phyloP scores from a whole-genome alignment of 2,113 vertebrate genomes.

The Capra hircus region DNA sequence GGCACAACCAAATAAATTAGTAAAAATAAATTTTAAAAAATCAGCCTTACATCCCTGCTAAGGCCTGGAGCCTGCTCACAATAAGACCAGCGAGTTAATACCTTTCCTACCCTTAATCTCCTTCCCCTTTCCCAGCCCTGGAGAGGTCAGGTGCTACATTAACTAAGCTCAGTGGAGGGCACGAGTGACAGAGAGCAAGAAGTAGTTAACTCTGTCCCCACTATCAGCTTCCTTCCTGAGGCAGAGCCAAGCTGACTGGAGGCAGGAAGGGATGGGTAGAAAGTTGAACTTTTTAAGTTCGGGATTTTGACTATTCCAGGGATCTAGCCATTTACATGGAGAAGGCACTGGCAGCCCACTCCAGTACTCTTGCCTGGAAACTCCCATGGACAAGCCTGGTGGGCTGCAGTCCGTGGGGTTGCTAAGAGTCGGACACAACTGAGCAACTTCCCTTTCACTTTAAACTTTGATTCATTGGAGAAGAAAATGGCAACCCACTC shows the following conservation, averaged over 20 bases:
- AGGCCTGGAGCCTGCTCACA: background rate
- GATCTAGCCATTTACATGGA: background rate
- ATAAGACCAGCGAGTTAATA: background rate
- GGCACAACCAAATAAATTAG: background rate
- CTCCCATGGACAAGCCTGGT: no score
- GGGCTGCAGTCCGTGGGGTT: no score
- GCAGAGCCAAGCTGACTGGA: background rate
- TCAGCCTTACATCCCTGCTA: background rate
- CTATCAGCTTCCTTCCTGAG: background rate
- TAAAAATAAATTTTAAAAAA: background rate
- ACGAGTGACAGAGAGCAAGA: background rate
- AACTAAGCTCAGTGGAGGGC: background rate
- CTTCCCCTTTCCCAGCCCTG: background rate
- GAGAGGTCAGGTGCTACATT: background rate
- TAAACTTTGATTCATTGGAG: no score
- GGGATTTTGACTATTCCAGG: background rate
- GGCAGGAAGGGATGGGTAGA: background rate
- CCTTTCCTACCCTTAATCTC: background rate
- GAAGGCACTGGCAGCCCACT: no score
- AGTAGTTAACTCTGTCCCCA: background rate
- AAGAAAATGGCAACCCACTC: no score
- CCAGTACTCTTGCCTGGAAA: no score
- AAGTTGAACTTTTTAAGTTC: background rate
- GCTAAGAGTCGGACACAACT: no score
- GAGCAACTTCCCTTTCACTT: no score